Conservation (phyloP, 2,113 vertebrate genomes). For the Mixornis gularis region DNA sequence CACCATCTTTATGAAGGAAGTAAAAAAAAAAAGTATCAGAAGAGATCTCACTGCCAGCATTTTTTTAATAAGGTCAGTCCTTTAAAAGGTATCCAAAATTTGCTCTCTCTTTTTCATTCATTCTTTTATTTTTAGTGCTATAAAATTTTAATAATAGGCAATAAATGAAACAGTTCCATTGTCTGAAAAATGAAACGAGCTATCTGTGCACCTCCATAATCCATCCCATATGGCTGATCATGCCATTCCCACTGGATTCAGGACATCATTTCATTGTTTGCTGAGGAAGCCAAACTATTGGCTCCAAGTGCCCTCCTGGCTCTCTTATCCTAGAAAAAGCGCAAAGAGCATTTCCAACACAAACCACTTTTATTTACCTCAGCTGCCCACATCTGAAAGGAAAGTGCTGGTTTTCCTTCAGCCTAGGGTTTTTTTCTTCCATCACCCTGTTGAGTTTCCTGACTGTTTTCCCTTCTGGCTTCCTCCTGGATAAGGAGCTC, state of each 20-base stretch:
- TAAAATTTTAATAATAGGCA: conserved; percentile 79
- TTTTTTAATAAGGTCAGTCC: conserved; percentile 25
- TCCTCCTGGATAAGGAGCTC: not conserved
- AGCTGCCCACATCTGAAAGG: conserved; percentile 15
- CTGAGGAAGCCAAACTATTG: not conserved
- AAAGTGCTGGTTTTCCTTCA: not conserved
- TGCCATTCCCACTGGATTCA: not conserved
- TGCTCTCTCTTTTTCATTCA: conserved; percentile 66
- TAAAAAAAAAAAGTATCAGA: conserved; percentile 5
- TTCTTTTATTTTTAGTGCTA: conserved; percentile 72
- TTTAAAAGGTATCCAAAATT: conserved; percentile 52
- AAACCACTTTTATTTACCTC: conserved; percentile 7
- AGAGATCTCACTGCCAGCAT: conserved; percentile 25
- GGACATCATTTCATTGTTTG: conserved; percentile 13
- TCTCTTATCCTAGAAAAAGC: not conserved
- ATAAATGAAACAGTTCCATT: conserved; percentile 84
- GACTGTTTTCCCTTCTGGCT: not conserved
- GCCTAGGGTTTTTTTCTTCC: not conserved
- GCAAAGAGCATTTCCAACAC: conserved; percentile 4
- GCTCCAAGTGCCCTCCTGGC: not conserved
- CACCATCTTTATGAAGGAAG: conserved; percentile 46
- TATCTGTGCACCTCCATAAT: conserved; percentile 78
- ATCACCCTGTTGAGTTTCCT: not conserved
- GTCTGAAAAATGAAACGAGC: conserved; percentile 78
- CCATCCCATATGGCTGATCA: conserved; percentile 72